Percentiles rank a stretch among this genome's conserved stretches.
These are phyloP conservation scores for Diprion similis DNA, from an alignment of 1,140 invertebrate genomes.

Conservation along the genomic window DNA sequence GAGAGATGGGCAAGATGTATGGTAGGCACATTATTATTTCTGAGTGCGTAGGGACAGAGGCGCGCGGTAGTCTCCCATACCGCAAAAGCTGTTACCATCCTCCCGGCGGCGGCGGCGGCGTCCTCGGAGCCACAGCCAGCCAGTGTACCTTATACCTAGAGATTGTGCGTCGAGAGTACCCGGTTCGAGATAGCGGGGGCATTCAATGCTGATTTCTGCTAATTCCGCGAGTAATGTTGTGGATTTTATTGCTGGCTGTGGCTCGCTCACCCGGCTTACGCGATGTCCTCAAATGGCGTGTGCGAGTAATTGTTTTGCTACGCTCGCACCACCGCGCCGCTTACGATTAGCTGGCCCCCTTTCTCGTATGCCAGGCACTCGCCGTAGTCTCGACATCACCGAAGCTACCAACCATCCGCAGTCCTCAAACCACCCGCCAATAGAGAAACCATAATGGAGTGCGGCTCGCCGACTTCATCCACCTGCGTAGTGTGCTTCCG, in stretches of 20 bases:
- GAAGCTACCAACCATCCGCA: too few species aligned
- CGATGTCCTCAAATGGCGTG: constrained; percentile 1
- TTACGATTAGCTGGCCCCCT: too few species aligned
- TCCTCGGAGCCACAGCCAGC: too few species aligned
- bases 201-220: constrained; percentile 36
- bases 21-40: neutral
- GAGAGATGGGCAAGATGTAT: too few species aligned
- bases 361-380: too few species aligned
- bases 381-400: too few species aligned
- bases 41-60: neutral
- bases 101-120: neutral
- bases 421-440: too few species aligned
- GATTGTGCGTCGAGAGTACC: neutral
- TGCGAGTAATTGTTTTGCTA: neutral
- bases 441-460: too few species aligned
- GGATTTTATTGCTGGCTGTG: neutral
- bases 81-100: neutral
- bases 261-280: neutral
- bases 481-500: neutral
- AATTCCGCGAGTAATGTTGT: constrained; percentile 25
- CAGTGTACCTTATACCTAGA: neutral
- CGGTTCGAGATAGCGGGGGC: constrained; percentile 11
- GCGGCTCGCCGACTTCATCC: neutral
- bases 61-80: neutral
- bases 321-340: too few species aligned